A percentile compares a stretch with the other conserved stretches of the same genome.
phyloP scores from a whole-genome alignment of 2,113 vertebrate genomes.

The Zapus hudsonius region DNA sequence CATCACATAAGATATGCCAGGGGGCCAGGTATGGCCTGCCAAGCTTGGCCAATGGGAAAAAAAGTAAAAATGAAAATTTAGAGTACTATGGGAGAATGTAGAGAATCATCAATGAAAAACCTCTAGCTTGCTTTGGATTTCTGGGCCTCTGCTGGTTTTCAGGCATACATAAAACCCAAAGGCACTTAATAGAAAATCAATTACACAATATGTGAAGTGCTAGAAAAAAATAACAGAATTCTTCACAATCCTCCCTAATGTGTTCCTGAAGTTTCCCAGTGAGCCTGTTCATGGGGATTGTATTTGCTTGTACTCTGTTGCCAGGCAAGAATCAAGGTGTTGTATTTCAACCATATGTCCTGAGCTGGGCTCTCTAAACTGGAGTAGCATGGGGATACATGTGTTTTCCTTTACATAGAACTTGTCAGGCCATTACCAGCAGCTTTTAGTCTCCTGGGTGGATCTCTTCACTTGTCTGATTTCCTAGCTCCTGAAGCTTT shows the following conservation, averaged over 20 bases:
- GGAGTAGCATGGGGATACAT: constrained; percentile 62
- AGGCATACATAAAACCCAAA: constrained; percentile 57
- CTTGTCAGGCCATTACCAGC: constrained; percentile 66
- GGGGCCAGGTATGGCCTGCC: neutral
- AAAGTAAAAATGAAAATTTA: neutral
- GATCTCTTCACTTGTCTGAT: constrained; percentile 70
- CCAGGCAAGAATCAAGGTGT: constrained; percentile 76
- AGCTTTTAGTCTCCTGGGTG: constrained; percentile 65
- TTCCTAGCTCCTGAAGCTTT: constrained; percentile 66
- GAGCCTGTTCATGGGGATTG: constrained; percentile 56
- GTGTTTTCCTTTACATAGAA: constrained; percentile 68
- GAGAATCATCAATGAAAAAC: neutral
- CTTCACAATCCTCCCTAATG: constrained; percentile 54
- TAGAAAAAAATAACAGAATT: constrained; percentile 65
- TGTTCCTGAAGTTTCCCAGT: constrained; percentile 72
- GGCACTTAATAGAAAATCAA: constrained; percentile 55
- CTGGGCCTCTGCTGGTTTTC: constrained; percentile 49
- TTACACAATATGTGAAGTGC: constrained; percentile 52
- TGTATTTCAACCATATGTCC: constrained; percentile 77
- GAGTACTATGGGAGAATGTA: neutral
- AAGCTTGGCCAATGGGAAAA: constrained; percentile 5
- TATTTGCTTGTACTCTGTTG: constrained; percentile 71
- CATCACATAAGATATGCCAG: neutral
- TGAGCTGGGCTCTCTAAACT: constrained; percentile 51
- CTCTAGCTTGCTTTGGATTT: constrained; percentile 38